These are phyloP conservation scores for Peucedramus taeniatus DNA, from an alignment of 2,113 vertebrate species.

Conservation along the genomic window DNA sequence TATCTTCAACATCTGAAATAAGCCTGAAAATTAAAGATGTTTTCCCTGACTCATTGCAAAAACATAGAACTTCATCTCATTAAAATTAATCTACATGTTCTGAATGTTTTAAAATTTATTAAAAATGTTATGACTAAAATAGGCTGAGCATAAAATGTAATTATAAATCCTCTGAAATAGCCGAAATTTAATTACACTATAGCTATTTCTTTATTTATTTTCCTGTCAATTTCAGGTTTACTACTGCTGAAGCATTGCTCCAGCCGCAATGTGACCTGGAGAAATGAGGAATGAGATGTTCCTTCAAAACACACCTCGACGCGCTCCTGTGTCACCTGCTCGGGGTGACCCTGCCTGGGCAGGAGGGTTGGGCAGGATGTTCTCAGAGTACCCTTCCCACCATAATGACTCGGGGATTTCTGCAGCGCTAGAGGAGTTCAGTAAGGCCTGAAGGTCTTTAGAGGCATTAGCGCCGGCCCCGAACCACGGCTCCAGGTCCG, in stretches of 20 bases:
- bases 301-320: fast-evolving
- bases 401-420: background rate
- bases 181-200: background rate
- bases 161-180: background rate
- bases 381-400: background rate
- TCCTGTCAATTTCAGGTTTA: background rate
- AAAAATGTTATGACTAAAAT: background rate
- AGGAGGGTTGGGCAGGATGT: background rate
- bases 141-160: background rate
- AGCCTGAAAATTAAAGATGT: background rate
- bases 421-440: background rate
- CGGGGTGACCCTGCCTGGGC: background rate
- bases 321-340: background rate
- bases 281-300: fast-evolving
- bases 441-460: background rate
- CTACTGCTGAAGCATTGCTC: background rate
- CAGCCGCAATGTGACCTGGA: fast-evolving
- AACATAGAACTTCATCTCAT: background rate
- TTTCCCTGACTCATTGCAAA: background rate
- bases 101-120: background rate
- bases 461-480: too few relatives aligned
- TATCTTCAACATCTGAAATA: background rate
- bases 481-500: fast-evolving
- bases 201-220: background rate
- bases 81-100: background rate